Conservation (phyloP, 2,888 invertebrate genomes). For the Ametastegia equiseti region DNA sequence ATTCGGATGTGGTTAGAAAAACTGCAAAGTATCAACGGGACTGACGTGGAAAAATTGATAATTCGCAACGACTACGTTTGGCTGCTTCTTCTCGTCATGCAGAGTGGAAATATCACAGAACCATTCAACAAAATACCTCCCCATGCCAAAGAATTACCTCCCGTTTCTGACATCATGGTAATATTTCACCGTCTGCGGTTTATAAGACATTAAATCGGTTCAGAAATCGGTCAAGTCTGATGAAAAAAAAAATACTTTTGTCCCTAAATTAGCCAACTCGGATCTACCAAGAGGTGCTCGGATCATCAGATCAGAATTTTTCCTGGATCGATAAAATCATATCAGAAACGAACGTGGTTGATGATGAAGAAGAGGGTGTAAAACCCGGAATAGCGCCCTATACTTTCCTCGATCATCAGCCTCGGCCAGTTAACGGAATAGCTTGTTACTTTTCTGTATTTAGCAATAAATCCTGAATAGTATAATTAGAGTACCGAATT, state of each 20-base stretch:
- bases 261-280: conserved; percentile 56
- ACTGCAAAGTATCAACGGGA: conserved; percentile 65
- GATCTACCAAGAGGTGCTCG: conserved; percentile 73
- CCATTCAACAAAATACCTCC: conserved; percentile 73
- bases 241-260: too few relatives aligned
- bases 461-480: conserved; percentile 61
- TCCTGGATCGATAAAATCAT: conserved; percentile 65
- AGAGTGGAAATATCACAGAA: conserved; percentile 72
- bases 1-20: conserved; percentile 74
- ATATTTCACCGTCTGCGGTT: conserved; percentile 13
- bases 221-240: too few relatives aligned
- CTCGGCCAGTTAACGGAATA: conserved; percentile 66
- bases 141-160: conserved; percentile 64
- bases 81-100: conserved; percentile 75
- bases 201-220: too few relatives aligned
- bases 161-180: conserved; percentile 73
- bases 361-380: conserved; percentile 49
- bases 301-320: conserved; percentile 66
- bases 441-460: conserved; percentile 72
- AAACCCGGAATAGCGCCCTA: conserved; percentile 57
- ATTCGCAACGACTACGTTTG: conserved; percentile 76
- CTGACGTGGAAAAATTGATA: conserved; percentile 65
- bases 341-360: conserved; percentile 51
- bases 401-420: conserved; percentile 67
- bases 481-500: not conserved